Evolutionary conservation across 2,797 vertebrate species (phyloP).

Genomic region (Tragopan temminckii): DNA sequence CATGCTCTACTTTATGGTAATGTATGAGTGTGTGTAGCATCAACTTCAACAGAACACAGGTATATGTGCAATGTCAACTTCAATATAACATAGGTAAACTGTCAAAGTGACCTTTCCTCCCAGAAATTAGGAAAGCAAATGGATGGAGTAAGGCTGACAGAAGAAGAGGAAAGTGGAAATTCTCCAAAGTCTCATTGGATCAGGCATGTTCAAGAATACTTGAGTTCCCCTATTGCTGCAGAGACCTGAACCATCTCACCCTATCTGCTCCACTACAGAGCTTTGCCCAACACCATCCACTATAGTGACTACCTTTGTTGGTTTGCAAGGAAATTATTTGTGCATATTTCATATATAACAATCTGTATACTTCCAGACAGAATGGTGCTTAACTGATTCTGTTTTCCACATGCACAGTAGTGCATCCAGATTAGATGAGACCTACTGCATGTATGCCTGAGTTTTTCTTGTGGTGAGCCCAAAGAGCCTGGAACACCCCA

Average conservation of each 20-base stretch:
- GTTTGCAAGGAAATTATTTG: background rate
- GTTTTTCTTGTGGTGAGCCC: background rate
- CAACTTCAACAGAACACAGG: no score
- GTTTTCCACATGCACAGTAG: background rate
- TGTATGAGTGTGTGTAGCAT: background rate
- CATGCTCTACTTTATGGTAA: background rate
- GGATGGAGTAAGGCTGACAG: background rate
- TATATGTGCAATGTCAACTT: background rate
- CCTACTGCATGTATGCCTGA: rapidly evolving
- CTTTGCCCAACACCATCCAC: background rate
- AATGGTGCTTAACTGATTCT: background rate
- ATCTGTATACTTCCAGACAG: background rate
- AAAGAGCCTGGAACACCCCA: background rate
- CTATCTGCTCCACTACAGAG: background rate
- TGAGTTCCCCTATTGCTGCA: background rate
- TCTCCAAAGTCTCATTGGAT: background rate
- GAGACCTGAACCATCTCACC: background rate
- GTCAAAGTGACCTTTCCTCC: background rate
- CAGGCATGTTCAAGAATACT: background rate
- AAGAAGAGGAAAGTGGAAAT: background rate
- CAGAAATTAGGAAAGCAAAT: background rate
- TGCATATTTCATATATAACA: rapidly evolving
- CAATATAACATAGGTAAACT: background rate
- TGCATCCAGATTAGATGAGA: background rate
- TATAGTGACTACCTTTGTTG: background rate